phyloP scores from a whole-genome alignment of 2,888 invertebrate species.

The Drosophila mulleri region DNA sequence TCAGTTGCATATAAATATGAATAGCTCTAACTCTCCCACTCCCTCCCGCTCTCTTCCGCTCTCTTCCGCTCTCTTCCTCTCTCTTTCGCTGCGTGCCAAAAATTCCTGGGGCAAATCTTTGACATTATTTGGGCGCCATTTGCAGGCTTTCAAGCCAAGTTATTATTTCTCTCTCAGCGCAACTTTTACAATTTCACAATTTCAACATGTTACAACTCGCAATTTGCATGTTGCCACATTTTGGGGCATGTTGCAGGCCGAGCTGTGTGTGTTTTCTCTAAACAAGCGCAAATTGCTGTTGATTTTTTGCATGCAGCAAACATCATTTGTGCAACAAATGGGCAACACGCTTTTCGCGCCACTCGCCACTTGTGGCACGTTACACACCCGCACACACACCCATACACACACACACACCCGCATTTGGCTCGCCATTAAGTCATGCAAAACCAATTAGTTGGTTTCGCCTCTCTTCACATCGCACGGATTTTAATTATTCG shows the following conservation, averaged over 20 bases:
- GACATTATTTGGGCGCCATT: conserved; percentile 51
- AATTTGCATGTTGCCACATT: conserved; percentile 13
- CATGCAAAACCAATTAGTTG: conserved; percentile 81
- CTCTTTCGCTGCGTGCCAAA: neutral
- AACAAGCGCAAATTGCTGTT: conserved; percentile 34
- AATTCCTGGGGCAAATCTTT: conserved; percentile 33
- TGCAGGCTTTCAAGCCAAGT: conserved; percentile 16
- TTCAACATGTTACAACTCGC: conserved; percentile 3
- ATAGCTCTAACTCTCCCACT: neutral
- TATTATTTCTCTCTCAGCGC: conserved; percentile 18
- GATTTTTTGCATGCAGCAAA: conserved; percentile 42
- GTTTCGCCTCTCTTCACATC: conserved; percentile 70
- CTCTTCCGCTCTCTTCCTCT: neutral
- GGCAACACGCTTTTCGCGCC: conserved; percentile 28
- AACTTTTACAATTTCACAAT: conserved; percentile 15
- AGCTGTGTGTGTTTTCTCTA: conserved; percentile 14
- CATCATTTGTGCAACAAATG: conserved; percentile 42
- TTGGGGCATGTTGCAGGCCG: neutral
- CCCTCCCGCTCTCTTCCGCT: neutral
- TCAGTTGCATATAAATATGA: conserved; percentile 30
- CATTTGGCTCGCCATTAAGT: conserved; percentile 42
- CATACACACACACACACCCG: neutral
- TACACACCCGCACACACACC: conserved; percentile 3
- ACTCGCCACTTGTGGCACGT: conserved; percentile 59
- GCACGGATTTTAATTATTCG: conserved; percentile 59